A percentile compares a stretch with the other conserved stretches of the same genome.
phyloP scores from a whole-genome alignment of 1,140 invertebrate genomes.

The Danaus plexippus region DNA sequence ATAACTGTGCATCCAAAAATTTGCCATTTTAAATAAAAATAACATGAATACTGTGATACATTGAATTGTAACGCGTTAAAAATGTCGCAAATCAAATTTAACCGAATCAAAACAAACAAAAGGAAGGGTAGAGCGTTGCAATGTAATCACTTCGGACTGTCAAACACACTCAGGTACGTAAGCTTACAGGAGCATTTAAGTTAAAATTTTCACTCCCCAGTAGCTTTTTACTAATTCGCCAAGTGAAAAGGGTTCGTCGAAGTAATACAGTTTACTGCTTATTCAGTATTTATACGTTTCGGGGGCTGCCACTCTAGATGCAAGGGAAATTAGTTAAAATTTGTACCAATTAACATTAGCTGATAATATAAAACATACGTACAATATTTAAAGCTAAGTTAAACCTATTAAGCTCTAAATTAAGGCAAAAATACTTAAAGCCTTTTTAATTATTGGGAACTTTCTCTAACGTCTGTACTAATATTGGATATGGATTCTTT shows the following conservation, averaged over 20 bases:
- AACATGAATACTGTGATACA: too few relatives aligned
- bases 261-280: slow-evolving; percentile 72
- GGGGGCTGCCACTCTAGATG: slow-evolving; percentile 59
- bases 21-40: too few relatives aligned
- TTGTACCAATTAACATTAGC: slow-evolving; percentile 45
- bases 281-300: slow-evolving; percentile 69
- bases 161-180: slow-evolving; percentile 64
- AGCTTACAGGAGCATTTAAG: slow-evolving; percentile 63
- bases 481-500: too few relatives aligned
- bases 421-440: too few relatives aligned
- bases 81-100: slow-evolving; percentile 66
- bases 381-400: too few relatives aligned
- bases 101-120: slow-evolving; percentile 65
- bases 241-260: slow-evolving; percentile 71
- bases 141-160: slow-evolving; percentile 67
- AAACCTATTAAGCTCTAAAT: too few relatives aligned
- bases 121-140: slow-evolving; percentile 46
- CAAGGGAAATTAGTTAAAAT: slow-evolving; percentile 64
- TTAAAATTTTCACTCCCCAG: slow-evolving; percentile 71
- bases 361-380: slow-evolving; percentile 26
- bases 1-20: too few relatives aligned
- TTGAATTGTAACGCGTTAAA: slow-evolving; percentile 29
- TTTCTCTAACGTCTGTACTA: too few relatives aligned
- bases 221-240: slow-evolving; percentile 72
- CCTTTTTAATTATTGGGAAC: too few relatives aligned